Evolutionary conservation across 2,888 invertebrate genomes (phyloP), one percentile per base, ranked within the genome.

Genomic region (Microctonus brassicae): DNA sequence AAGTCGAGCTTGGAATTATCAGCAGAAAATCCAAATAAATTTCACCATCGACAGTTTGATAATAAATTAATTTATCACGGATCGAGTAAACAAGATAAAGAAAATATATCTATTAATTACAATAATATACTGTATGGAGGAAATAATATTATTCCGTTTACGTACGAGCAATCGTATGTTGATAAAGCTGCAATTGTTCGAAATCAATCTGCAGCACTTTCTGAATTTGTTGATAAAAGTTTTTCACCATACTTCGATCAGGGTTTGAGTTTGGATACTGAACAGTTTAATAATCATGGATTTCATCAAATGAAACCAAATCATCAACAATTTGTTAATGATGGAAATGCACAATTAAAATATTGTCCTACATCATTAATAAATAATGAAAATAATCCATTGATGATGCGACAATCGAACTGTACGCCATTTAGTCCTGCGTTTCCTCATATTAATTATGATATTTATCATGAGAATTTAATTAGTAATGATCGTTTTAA

Each of bases 1-100:
- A 64, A 52, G n/a, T 58, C 42, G 58, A 26, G 6, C 17, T 11
- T 55, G 36, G 11, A 73, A 47, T 17, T 39, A 13, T 36, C 68
- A 20, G 39, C 6, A 2, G 20, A 20, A 10, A 5, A 11, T n/a
- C 29, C 34, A 60, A 24, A 47, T 6, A 13, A 34, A 63, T n/a
- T 11, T 6, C 17, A 10, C 7, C 47, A 52, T 60, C 22, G 33
- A 9, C 26, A 24, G 47, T 6, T 20, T 7, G 10, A 26, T 22
- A 70, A 63, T 34, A 62, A 11, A n/a, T 2, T 33, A 9, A 13
- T 36, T 13, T 52, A n/a, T 42, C 52, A 24, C 39, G 20, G 36
- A n/a, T 17, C 10, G 47, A 39, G 17, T 47, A n/a, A 9, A 10
- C 24, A 53, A 5, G 62, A 63, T 7, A 52, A 68, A 11, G 47